Evolutionary conservation across 1,140 invertebrate species (phyloP).

Genomic region (Caenorhabditis briggsae): DNA sequence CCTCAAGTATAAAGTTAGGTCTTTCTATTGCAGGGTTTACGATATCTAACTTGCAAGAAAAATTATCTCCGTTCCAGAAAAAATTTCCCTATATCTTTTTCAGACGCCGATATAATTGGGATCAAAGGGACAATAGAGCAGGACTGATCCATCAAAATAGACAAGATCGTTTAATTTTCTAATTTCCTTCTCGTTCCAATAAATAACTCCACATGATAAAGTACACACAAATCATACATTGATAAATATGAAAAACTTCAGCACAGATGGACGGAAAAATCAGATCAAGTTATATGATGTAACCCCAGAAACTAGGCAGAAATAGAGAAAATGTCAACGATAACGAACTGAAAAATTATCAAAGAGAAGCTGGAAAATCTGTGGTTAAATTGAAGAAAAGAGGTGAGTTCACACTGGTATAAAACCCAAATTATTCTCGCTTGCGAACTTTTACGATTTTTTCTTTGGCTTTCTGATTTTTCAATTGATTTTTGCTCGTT

Average conservation of each 20-base stretch:
- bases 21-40: too few species aligned
- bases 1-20: too few species aligned
- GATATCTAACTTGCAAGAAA: too few species aligned
- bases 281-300: constrained; percentile 53
- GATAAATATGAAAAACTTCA: constrained; percentile 27
- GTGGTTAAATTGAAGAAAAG: background rate
- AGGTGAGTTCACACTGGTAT: background rate
- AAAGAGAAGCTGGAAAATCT: background rate
- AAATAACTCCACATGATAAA: background rate
- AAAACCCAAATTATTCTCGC: background rate
- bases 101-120: too few species aligned
- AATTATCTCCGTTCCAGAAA: too few species aligned
- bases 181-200: too few species aligned
- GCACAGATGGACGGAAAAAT: constrained; percentile 21
- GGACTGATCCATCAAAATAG: too few species aligned
- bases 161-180: too few species aligned
- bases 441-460: constrained; percentile 38
- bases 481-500: constrained; percentile 31
- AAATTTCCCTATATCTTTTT: too few species aligned
- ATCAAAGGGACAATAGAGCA: too few species aligned
- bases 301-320: background rate
- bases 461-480: constrained; percentile 27
- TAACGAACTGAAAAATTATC: constrained; percentile 39
- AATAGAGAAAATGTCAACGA: constrained; percentile 44
- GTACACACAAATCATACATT: constrained; percentile 47